A percentile compares a stretch with the other conserved stretches of the same genome.
phyloP scores from a whole-genome alignment of 2,113 vertebrate genomes.

The Dasypus novemcinctus region DNA sequence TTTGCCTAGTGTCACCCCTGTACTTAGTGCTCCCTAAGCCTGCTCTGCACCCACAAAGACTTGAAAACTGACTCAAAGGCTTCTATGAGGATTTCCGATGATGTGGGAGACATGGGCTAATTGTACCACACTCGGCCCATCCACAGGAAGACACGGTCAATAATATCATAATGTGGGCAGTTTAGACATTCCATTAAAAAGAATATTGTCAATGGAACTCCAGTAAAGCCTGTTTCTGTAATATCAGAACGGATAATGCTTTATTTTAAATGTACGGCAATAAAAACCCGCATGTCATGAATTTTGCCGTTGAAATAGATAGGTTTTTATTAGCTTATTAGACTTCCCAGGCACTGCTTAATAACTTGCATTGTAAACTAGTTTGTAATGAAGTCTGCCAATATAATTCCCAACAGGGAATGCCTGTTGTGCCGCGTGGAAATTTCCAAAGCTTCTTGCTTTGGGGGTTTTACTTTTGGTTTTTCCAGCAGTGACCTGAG shows the following conservation, averaged over 20 bases:
- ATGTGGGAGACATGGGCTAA: neutral
- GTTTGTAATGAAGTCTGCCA: slow-evolving; percentile 39
- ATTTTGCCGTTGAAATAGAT: neutral
- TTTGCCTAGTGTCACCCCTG: rapidly evolving
- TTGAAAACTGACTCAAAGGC: neutral
- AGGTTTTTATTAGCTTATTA: neutral
- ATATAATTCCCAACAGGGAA: neutral
- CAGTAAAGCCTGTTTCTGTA: neutral
- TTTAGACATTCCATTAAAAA: slow-evolving; percentile 14
- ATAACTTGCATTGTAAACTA: neutral
- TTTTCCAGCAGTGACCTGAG: neutral
- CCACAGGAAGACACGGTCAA: neutral
- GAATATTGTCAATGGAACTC: neutral
- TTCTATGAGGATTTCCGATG: neutral
- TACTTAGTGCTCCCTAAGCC: rapidly evolving
- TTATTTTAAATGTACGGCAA: neutral
- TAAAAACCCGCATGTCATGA: neutral
- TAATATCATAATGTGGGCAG: neutral
- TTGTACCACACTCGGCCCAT: neutral
- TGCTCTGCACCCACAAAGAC: neutral
- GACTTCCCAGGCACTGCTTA: neutral
- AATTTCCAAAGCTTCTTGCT: neutral
- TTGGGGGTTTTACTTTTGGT: neutral
- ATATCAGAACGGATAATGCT: neutral
- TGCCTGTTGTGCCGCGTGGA: neutral